Conservation (phyloP, 2,888 invertebrate species). For the Carterocephalus palaemon region DNA sequence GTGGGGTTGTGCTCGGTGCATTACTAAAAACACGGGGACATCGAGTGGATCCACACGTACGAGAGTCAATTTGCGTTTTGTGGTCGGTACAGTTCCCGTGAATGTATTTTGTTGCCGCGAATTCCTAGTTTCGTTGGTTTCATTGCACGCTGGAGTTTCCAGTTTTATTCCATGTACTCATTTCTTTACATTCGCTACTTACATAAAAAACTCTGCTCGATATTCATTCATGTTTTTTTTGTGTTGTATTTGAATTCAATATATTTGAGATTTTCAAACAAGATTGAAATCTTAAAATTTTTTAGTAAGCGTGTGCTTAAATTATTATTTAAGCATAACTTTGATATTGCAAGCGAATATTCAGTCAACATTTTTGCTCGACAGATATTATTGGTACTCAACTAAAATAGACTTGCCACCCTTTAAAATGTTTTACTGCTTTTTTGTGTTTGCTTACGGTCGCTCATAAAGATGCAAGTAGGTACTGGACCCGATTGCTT, state of each 20-base stretch:
- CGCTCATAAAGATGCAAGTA: conserved; percentile 6
- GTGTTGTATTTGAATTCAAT: no score
- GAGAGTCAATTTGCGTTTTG: conserved; percentile 35
- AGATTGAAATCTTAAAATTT: no score
- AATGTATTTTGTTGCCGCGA: conserved; percentile 27
- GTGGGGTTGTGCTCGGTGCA: conserved; percentile 20
- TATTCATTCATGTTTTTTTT: no score
- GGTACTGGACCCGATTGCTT: conserved; percentile 7
- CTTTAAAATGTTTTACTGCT: neutral
- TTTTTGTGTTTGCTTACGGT: conserved; percentile 8
- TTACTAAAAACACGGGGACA: conserved; percentile 26
- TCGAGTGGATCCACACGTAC: conserved; percentile 26
- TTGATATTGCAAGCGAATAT: no score
- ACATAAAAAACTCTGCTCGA: neutral
- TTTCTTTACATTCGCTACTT: conserved; percentile 9
- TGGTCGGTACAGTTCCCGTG: conserved; percentile 30
- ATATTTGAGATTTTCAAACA: no score
- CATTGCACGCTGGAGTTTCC: conserved; percentile 13
- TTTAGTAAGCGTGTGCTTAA: no score
- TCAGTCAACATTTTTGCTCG: no score
- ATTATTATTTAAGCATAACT: no score
- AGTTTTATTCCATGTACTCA: conserved; percentile 13
- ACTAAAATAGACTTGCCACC: no score
- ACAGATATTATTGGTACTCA: no score
- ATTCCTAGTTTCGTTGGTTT: conserved; percentile 19